Evolutionary conservation across 2,888 invertebrate species (phyloP).

Genomic region (Tipula lateralis): DNA sequence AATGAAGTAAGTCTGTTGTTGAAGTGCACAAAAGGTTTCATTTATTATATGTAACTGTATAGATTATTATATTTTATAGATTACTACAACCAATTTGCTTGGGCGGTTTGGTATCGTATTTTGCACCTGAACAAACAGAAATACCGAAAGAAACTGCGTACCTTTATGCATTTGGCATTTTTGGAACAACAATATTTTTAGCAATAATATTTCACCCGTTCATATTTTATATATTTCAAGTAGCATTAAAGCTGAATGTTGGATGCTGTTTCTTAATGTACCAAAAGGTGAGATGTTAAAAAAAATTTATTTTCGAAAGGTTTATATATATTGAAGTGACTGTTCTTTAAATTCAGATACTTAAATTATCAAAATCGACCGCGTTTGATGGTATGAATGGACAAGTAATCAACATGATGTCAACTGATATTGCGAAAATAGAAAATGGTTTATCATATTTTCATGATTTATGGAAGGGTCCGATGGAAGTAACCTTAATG

Average conservation of each 20-base stretch:
- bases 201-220: conserved; percentile 66
- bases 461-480: conserved; percentile 89
- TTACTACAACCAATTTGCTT: conserved; percentile 61
- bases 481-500: conserved; percentile 54
- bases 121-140: conserved; percentile 52
- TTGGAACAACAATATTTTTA: conserved; percentile 53
- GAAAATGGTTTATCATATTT: conserved; percentile 84
- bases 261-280: conserved; percentile 49
- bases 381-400: conserved; percentile 77
- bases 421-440: conserved; percentile 91
- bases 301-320: background rate
- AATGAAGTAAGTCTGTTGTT: conserved; percentile 40
- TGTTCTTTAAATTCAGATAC: conserved; percentile 43
- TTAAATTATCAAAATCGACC: conserved; percentile 71
- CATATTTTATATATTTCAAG: conserved; percentile 63
- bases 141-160: conserved; percentile 57
- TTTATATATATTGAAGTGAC: background rate
- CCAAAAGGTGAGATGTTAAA: conserved; percentile 13
- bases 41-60: conserved; percentile 26
- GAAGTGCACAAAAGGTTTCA: conserved; percentile 31
- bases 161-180: conserved; percentile 61
- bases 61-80: conserved; percentile 46
- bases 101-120: conserved; percentile 62
- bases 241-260: conserved; percentile 65
- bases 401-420: conserved; percentile 80